Percentiles rank a stretch among this genome's conserved stretches.
Conservation (phyloP, 2,797 vertebrate species). For the Bovichtus variegatus region DNA sequence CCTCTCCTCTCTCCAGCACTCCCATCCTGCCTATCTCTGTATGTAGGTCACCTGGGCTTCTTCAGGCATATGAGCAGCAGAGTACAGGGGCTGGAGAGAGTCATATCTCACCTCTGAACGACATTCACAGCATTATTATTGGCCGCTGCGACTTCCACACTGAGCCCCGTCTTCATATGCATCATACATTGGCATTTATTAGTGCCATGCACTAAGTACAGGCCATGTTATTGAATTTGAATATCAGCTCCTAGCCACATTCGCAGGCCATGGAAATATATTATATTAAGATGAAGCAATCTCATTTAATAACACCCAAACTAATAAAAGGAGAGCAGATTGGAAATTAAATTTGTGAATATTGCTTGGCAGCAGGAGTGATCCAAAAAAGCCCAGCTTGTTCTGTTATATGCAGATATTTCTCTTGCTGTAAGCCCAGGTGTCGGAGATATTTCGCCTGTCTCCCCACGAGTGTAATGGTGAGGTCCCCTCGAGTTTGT, state of each 20-base stretch:
- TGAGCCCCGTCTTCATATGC: conserved; percentile 95
- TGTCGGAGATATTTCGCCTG: conserved; percentile 57
- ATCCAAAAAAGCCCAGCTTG: conserved; percentile 89
- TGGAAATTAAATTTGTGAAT: conserved; percentile 99
- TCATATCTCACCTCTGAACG: conserved; percentile 84
- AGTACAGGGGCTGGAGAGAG: conserved; percentile 48
- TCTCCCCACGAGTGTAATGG: conserved; percentile 31
- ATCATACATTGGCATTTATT: conserved; percentile 99
- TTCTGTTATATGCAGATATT: conserved; percentile 89
- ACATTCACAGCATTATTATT: conserved; percentile 91
- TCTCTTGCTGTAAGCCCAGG: conserved; percentile 61
- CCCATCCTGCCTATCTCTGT: conserved; percentile 46
- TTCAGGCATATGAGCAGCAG: conserved; percentile 63
- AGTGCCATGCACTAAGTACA: conserved; percentile 97
- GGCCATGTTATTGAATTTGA: conserved; percentile 99
- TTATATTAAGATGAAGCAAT: conserved; percentile 99
- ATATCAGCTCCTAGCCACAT: conserved; percentile 97
- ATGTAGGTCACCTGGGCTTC: conserved; percentile 77
- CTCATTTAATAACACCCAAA: conserved; percentile 99
- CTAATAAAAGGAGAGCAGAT: conserved; percentile 99
- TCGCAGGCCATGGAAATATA: conserved; percentile 94
- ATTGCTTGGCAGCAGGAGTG: conserved; percentile 95
- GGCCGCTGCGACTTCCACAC: conserved; percentile 88
- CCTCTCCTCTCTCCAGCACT: conserved; percentile 41
- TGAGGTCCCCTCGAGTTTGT: conserved; percentile 33